Conservation (phyloP, 2,888 invertebrate species). For the Drosophila suboccidentalis region DNA sequence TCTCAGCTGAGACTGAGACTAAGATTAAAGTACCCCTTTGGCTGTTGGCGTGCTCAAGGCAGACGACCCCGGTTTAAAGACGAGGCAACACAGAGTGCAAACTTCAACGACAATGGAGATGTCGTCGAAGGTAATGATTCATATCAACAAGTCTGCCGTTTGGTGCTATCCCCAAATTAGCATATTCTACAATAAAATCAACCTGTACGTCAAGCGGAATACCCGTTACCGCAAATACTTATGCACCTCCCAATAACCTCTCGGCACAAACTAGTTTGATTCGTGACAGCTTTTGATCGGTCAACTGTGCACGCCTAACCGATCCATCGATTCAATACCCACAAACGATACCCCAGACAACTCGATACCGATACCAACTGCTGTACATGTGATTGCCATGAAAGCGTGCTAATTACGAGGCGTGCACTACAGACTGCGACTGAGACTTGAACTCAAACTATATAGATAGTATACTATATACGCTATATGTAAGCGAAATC, state of each 20-base stretch:
- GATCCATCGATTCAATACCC: slow-evolving; percentile 18
- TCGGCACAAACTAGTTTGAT: slow-evolving; percentile 53
- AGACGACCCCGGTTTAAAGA: slow-evolving; percentile 31
- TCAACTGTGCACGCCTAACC: slow-evolving; percentile 12
- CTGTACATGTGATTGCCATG: slow-evolving; percentile 64
- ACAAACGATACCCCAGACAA: slow-evolving; percentile 3
- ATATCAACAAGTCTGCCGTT: slow-evolving; percentile 40
- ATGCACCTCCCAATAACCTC: slow-evolving; percentile 17
- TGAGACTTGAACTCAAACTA: not conserved
- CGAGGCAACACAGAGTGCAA: slow-evolving; percentile 37
- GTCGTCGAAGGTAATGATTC: slow-evolving; percentile 75
- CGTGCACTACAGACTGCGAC: slow-evolving; percentile 21
- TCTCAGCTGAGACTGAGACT: not conserved
- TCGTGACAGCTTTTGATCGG: slow-evolving; percentile 33
- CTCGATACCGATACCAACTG: slow-evolving; percentile 23
- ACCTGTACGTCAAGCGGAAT: slow-evolving; percentile 51
- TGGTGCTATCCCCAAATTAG: slow-evolving; percentile 66
- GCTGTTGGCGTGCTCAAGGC: slow-evolving; percentile 41
- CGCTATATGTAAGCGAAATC: slow-evolving; percentile 8
- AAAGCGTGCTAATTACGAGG: slow-evolving; percentile 57
- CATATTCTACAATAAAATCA: slow-evolving; percentile 66
- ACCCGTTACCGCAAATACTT: slow-evolving; percentile 32
- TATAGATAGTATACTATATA: not conserved
- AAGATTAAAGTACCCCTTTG: not conserved
- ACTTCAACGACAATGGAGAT: slow-evolving; percentile 53